phyloP scores from a whole-genome alignment of 2,113 vertebrate genomes.

The Rafetus swinhoei region DNA sequence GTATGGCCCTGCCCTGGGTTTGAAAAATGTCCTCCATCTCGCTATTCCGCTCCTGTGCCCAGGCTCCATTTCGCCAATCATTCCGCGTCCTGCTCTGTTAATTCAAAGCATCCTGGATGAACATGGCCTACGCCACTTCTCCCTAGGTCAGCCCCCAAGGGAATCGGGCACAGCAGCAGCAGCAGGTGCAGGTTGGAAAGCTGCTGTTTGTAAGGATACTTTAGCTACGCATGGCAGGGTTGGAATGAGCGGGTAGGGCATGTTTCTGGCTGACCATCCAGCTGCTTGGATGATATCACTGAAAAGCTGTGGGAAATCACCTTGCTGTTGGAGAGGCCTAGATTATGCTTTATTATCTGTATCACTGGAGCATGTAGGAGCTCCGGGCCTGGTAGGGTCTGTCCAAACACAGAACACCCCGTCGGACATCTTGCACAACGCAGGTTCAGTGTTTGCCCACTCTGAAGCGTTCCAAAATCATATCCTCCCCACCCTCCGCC shows the following conservation, averaged over 20 bases:
- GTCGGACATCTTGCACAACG: too few species aligned
- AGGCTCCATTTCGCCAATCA: too few species aligned
- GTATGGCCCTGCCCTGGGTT: neutral
- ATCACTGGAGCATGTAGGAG: too few species aligned
- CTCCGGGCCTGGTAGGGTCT: too few species aligned
- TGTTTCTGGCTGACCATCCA: neutral
- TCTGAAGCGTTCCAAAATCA: too few species aligned
- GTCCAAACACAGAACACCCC: too few species aligned
- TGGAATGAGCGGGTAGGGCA: neutral
- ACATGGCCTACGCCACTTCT: neutral
- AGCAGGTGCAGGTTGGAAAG: neutral
- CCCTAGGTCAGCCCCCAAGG: neutral
- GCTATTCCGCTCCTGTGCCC: neutral
- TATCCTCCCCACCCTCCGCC: too few species aligned
- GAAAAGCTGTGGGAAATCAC: neutral
- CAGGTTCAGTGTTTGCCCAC: too few species aligned
- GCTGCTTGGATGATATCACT: too few species aligned
- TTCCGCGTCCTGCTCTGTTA: neutral
- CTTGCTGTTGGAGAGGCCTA: neutral
- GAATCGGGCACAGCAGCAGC: too few species aligned
- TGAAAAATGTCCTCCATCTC: neutral
- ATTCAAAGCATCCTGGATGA: neutral
- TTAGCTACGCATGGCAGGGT: neutral
- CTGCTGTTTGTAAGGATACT: neutral
- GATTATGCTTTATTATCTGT: too few species aligned